These are phyloP conservation scores for Caenorhabditis imperialis DNA, from an alignment of 2,888 invertebrate genomes.

Conservation along the genomic window DNA sequence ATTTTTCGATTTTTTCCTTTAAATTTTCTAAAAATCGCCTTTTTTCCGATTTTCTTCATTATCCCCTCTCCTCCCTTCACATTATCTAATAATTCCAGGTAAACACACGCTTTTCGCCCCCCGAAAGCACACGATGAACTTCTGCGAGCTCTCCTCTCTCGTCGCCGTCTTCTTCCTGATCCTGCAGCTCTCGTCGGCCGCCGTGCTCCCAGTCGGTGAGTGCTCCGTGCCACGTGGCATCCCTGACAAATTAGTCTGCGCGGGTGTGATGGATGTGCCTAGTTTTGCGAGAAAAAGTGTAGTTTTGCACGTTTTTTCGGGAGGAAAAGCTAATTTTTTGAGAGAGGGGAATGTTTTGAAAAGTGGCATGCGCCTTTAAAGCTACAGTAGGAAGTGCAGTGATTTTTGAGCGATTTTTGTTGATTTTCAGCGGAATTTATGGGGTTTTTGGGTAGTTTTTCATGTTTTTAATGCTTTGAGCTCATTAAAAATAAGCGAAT, in stretches of 20 bases:
- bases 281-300: too few relatives aligned
- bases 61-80: neutral
- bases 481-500: neutral
- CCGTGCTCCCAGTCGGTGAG: slow-evolving; percentile 51
- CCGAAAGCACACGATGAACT: slow-evolving; percentile 33
- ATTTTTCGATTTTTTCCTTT: neutral
- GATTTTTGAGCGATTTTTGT: too few relatives aligned
- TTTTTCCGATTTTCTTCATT: neutral
- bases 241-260: too few relatives aligned
- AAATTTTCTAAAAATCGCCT: too few relatives aligned
- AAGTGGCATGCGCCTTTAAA: too few relatives aligned
- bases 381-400: too few relatives aligned
- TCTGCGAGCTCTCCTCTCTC: slow-evolving; percentile 46
- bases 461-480: neutral
- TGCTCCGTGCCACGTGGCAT: neutral
- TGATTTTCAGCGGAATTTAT: too few relatives aligned
- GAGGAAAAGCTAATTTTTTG: too few relatives aligned
- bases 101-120: slow-evolving; percentile 6
- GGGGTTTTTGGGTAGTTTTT: too few relatives aligned
- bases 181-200: slow-evolving; percentile 45
- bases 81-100: slow-evolving; percentile 26
- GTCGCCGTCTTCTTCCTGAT: slow-evolving; percentile 45
- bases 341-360: too few relatives aligned
- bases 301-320: too few relatives aligned
- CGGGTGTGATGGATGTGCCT: too few relatives aligned